Evolutionary conservation across 2,113 vertebrate genomes (phyloP).

Genomic region (Saguinus imperator): DNA sequence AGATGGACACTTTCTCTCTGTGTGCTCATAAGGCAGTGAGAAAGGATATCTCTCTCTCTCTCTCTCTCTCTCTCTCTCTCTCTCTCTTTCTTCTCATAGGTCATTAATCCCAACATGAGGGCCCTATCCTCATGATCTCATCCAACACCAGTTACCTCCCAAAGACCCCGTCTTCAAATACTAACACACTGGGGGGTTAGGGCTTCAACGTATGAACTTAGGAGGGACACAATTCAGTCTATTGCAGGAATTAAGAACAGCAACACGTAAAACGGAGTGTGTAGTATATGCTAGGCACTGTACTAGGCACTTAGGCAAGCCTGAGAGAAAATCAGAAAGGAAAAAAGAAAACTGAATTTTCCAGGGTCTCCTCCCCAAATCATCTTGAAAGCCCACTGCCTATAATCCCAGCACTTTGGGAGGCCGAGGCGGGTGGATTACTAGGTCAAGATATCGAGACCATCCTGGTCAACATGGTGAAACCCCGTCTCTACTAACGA

Average conservation of each 20-base stretch:
- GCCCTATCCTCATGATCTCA: neutral
- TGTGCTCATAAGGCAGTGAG: too few species aligned
- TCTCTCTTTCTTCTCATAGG: neutral
- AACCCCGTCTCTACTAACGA: too few species aligned
- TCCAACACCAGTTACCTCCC: neutral
- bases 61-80: neutral
- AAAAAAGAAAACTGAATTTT: neutral
- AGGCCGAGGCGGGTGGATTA: too few species aligned
- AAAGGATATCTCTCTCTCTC: neutral
- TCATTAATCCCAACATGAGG: neutral
- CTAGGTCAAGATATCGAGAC: too few species aligned
- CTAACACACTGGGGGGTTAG: neutral
- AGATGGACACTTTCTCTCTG: neutral
- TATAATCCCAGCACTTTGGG: too few species aligned
- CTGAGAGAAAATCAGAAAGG: neutral
- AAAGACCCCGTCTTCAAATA: neutral
- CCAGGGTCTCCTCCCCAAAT: neutral
- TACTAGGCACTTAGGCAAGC: neutral
- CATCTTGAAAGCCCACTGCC: neutral
- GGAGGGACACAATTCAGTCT: neutral
- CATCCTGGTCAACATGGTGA: too few species aligned
- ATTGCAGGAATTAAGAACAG: neutral
- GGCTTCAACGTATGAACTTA: neutral
- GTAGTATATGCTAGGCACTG: neutral
- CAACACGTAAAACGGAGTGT: neutral